phyloP scores from a whole-genome alignment of 2,888 invertebrate species.

The Drosophila emarginata region DNA sequence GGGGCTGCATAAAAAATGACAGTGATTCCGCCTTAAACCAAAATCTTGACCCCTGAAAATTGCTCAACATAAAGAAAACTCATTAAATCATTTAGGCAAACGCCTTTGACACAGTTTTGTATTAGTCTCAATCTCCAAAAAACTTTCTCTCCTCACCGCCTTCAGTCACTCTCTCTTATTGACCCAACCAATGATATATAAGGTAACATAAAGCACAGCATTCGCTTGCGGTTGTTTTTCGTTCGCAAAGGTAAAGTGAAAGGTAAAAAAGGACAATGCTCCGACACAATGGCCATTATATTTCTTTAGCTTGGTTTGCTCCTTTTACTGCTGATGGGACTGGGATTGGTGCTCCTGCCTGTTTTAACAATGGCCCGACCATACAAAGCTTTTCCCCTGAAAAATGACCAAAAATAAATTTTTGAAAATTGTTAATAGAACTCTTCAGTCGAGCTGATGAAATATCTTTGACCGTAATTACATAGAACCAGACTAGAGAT shows the following conservation, averaged over 20 bases:
- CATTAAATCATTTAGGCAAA: slow-evolving; percentile 60
- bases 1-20: slow-evolving; percentile 37
- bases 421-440: slow-evolving; percentile 45
- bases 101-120: slow-evolving; percentile 38
- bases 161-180: not conserved
- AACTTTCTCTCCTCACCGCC: no score
- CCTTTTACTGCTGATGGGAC: no score
- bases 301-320: slow-evolving; percentile 23
- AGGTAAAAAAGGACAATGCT: slow-evolving; percentile 44
- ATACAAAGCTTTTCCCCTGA: slow-evolving; percentile 14
- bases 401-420: slow-evolving; percentile 43
- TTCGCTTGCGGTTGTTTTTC: slow-evolving; percentile 29
- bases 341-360: not conserved
- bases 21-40: slow-evolving; percentile 37
- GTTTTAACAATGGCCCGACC: slow-evolving; percentile 36
- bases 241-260: slow-evolving; percentile 36
- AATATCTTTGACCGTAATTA: slow-evolving; percentile 27
- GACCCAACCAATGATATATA: slow-evolving; percentile 45
- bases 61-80: slow-evolving; percentile 48
- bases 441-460: slow-evolving; percentile 18
- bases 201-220: slow-evolving; percentile 51
- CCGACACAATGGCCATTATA: slow-evolving; percentile 55
- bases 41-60: slow-evolving; percentile 36
- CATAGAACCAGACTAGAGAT: slow-evolving; percentile 8
- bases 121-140: not conserved